A percentile compares a stretch with the other conserved stretches of the same genome.
phyloP scores from a whole-genome alignment of 2,113 vertebrate genomes.

The Polypterus bichir region DNA sequence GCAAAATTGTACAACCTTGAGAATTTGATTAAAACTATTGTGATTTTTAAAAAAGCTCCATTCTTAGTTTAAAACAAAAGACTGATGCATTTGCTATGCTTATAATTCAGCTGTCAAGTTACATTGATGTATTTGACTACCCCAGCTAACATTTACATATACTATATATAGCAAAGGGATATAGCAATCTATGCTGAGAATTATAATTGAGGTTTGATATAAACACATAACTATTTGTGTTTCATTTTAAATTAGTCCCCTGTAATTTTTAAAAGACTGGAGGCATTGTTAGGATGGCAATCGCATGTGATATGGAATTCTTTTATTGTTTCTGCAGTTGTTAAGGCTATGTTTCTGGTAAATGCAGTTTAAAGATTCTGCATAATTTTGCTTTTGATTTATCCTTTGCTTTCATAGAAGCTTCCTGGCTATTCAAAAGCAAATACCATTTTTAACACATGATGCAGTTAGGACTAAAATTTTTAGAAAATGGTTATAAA shows the following conservation, averaged over 20 bases:
- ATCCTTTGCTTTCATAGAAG: constrained; percentile 37
- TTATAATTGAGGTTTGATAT: constrained; percentile 50
- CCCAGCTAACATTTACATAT: constrained; percentile 66
- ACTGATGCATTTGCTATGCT: constrained; percentile 62
- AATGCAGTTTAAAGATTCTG: constrained; percentile 40
- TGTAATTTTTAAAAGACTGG: constrained; percentile 56
- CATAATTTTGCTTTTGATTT: constrained; percentile 39
- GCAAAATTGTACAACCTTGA: constrained; percentile 88
- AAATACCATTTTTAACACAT: constrained; percentile 2
- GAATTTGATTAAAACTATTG: constrained; percentile 97
- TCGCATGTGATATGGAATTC: constrained; percentile 57
- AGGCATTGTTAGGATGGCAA: constrained; percentile 57
- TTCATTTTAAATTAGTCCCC: constrained; percentile 61
- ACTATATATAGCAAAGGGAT: constrained; percentile 58
- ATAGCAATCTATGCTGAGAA: constrained; percentile 34
- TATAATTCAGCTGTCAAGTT: constrained; percentile 73
- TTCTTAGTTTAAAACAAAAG: constrained; percentile 67
- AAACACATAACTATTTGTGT: constrained; percentile 53
- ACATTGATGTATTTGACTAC: constrained; percentile 64
- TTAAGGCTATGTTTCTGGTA: constrained; percentile 33
- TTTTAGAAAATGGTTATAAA: no score
- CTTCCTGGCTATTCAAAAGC: constrained; percentile 34
- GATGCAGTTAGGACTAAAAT: no score
- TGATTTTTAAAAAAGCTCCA: constrained; percentile 76
- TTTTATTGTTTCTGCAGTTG: constrained; percentile 42